Base-by-base conservation (phyloP, 2,797 vertebrate genomes). In the Pangasius djambal region DNA sequence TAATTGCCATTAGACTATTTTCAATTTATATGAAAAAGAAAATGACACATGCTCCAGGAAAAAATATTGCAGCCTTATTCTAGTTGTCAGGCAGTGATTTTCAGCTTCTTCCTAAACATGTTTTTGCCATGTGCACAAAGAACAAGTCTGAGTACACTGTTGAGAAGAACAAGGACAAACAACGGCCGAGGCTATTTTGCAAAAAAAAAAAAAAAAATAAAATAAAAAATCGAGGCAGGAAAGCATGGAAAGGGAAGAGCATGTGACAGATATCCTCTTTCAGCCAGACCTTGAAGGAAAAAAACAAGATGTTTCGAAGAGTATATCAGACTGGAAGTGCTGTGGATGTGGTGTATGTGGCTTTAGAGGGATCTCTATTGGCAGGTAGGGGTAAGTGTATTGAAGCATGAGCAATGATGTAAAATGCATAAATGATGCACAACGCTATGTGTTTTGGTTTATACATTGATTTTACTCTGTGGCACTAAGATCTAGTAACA, bases 1-100 rank as follows among this genome's bases (percentile, higher is more conserved):
- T 50, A 77, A 75, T 85, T 88, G 65, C 28, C 75, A 52, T 28
- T 65, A 75, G 44, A 89, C 20, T 89, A 59, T 70, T 84, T 89
- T 57, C 34, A 87, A 75, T 77, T 70, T 31, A 83, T 89, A 48
- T 67, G 31, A 89, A 83, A 25, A 79, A 72, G 40, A 44, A 44
- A 72, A 81, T 57, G 57, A 70, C 83, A 40, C 20, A 52, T 75
- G 50, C 16, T n/a, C 57, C 16, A 34, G 28, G 34, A 61, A 57
- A 13, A 59, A 61, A 37, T 13, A 34, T 18, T 22, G 6, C 52
- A 20, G 31, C 1, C 18, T 34, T 57, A 57, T 81, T 57, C 9
- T 57, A 57, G 5, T 2, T 37, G 79, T 13, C 55, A 25, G 3
- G 55, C 2, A 5, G 74, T 77, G 34, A 85, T 89, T 85, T 89